Evolutionary conservation across 1,140 invertebrate genomes (phyloP).

Genomic region (Drosophila nasuta): DNA sequence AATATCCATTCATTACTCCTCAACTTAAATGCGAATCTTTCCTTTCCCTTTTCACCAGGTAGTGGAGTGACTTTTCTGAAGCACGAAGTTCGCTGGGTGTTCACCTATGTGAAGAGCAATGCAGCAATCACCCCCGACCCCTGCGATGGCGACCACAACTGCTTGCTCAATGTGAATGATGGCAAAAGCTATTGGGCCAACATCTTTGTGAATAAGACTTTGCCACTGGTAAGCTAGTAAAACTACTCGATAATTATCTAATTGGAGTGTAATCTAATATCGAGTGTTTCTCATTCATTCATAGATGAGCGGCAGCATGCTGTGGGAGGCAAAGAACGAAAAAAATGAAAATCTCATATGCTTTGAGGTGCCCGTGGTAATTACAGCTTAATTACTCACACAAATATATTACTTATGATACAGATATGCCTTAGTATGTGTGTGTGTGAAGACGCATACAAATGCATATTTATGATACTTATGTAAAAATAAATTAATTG

Average conservation of each 20-base stretch:
- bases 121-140: constrained; percentile 77
- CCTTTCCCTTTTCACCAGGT: constrained; percentile 37
- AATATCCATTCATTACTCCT: neutral
- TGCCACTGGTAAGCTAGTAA: constrained; percentile 68
- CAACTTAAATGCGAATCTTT: neutral
- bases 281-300: neutral
- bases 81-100: constrained; percentile 74
- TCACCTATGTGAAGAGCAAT: constrained; percentile 67
- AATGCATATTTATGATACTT: constrained; percentile 18
- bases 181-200: constrained; percentile 75
- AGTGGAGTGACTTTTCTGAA: constrained; percentile 68
- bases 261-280: neutral
- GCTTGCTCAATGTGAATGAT: constrained; percentile 60
- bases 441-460: constrained; percentile 17
- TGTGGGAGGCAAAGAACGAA: constrained; percentile 73
- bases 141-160: constrained; percentile 73
- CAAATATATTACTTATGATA: constrained; percentile 9
- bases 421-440: constrained; percentile 56
- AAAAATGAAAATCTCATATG: constrained; percentile 73
- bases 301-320: constrained; percentile 75
- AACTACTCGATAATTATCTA: neutral
- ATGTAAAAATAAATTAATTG: constrained; percentile 77
- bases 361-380: constrained; percentile 75
- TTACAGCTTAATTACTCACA: constrained; percentile 57
- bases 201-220: constrained; percentile 64